These are phyloP conservation scores for Suillia variegata DNA, from an alignment of 2,888 invertebrate species.

Conservation along the genomic window DNA sequence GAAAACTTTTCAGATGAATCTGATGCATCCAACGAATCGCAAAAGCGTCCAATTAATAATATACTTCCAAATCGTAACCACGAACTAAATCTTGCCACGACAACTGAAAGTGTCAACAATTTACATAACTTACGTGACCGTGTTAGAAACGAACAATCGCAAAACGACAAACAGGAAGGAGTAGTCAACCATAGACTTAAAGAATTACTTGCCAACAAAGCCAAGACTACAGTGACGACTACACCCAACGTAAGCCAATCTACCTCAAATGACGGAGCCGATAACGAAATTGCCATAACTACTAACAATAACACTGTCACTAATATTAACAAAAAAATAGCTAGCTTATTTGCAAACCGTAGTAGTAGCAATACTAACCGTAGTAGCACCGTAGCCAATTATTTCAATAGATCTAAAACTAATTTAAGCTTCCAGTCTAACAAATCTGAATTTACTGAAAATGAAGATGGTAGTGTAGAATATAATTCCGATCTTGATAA, in stretches of 20 bases:
- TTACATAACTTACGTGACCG: constrained; percentile 27
- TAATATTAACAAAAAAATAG: constrained; percentile 31
- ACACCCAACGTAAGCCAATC: constrained; percentile 19
- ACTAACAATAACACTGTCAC: constrained; percentile 23
- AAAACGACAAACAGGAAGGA: constrained; percentile 11
- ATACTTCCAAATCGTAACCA: constrained; percentile 15
- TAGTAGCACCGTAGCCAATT: constrained; percentile 55
- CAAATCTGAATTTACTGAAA: constrained; percentile 27
- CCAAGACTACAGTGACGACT: constrained; percentile 14
- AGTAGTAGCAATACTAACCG: constrained; percentile 35
- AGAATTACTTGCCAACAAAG: constrained; percentile 36
- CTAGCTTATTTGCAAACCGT: constrained; percentile 32
- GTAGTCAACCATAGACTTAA: constrained; percentile 31
- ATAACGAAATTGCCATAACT: constrained; percentile 24
- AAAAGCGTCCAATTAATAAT: background rate
- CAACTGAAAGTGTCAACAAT: constrained; percentile 19
- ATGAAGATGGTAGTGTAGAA: constrained; percentile 25
- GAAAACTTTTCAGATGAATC: background rate
- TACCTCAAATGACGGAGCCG: constrained; percentile 19
- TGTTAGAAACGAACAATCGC: constrained; percentile 23
- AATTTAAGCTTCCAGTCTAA: constrained; percentile 40
- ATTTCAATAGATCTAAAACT: constrained; percentile 42
- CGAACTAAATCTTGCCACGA: constrained; percentile 20
- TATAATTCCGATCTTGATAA: constrained; percentile 24
- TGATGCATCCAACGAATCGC: too few species aligned